Evolutionary conservation across 2,888 invertebrate genomes (phyloP), one percentile per base, ranked within the genome.

Genomic region (Dynastes grantii): DNA sequence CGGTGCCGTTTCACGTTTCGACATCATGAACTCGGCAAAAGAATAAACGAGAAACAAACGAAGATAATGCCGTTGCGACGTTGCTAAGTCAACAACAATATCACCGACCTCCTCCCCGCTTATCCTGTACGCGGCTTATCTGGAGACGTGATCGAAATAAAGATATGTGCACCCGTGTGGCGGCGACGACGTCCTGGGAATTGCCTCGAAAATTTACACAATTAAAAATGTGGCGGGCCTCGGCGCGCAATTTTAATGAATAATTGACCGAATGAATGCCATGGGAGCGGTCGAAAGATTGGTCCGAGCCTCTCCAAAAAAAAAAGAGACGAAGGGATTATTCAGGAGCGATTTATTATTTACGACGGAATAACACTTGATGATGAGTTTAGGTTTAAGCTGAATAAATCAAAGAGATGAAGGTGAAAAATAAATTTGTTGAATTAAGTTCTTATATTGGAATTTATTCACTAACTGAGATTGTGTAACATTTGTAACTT

Each of bases 71-170:
- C 32, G 71, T 55, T 55, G 37, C 71, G 61, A 45, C 73, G 61
- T 61, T 61, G 73, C 61, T 61, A 73, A 73, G 73, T 73, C 73
- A 73, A 73, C 73, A 61, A 45, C 45, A 73, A 11, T 29, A 73
- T 29, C 37, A 37, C 22, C 16, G 4, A 51, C 27, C 40, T 40
- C n/a, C 32, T 37, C 27, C 61, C 11, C 71, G 1, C 37, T 68
- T 73, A 22, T 45, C 22, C n/a, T 61, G 40, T 61, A 22, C 73
- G 61, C 40, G 73, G 58, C 73, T 73, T 73, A 73, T 61, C 61
- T 73, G 61, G 45, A 40, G 73, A 73, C 73, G 73, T 61, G 73
- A 73, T 73, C 73, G 73, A 45, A 73, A 73, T 73, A 45, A 73
- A 73, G 73, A 73, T 73, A 27, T 27, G 61, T 73, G 58, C 32